phyloP scores from a whole-genome alignment of 2,888 invertebrate genomes.

The Piscicola geometra region DNA sequence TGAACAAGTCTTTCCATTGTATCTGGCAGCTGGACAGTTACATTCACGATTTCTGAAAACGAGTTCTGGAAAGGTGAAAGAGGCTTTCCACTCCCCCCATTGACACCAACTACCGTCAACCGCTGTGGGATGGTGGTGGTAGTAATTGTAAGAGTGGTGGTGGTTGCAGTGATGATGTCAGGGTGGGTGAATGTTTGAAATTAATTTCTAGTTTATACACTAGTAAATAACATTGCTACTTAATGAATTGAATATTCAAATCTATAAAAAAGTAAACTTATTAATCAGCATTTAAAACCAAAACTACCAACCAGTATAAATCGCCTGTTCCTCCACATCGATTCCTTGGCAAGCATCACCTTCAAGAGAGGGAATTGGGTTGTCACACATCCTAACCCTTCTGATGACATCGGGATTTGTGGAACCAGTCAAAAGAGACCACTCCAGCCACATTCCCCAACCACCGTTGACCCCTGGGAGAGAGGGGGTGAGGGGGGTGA shows the following conservation, averaged over 20 bases:
- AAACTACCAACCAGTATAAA: neutral
- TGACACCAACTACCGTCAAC: neutral
- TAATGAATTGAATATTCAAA: too few relatives aligned
- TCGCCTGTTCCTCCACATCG: slow-evolving; percentile 11
- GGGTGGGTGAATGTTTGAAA: too few relatives aligned
- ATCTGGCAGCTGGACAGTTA: neutral
- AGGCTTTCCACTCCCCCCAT: neutral
- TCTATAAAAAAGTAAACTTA: too few relatives aligned
- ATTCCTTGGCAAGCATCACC: slow-evolving; percentile 14
- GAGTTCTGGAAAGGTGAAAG: neutral
- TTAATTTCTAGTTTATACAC: too few relatives aligned
- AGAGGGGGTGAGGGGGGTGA: too few relatives aligned
- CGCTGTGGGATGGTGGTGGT: neutral
- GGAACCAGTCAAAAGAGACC: slow-evolving; percentile 10
- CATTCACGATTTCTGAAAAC: neutral
- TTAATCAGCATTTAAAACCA: too few relatives aligned
- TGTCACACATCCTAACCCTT: slow-evolving; percentile 20
- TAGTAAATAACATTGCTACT: too few relatives aligned
- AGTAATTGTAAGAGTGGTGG: too few relatives aligned
- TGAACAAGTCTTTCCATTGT: neutral
- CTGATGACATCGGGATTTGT: slow-evolving; percentile 19
- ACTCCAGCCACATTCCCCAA: slow-evolving; percentile 21
- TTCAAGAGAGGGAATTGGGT: slow-evolving; percentile 20
- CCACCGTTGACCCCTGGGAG: slow-evolving; percentile 22
- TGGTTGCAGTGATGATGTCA: too few relatives aligned